These are phyloP conservation scores for Camponotus fellah DNA, from an alignment of 2,888 invertebrate genomes.

Conservation along the genomic window DNA sequence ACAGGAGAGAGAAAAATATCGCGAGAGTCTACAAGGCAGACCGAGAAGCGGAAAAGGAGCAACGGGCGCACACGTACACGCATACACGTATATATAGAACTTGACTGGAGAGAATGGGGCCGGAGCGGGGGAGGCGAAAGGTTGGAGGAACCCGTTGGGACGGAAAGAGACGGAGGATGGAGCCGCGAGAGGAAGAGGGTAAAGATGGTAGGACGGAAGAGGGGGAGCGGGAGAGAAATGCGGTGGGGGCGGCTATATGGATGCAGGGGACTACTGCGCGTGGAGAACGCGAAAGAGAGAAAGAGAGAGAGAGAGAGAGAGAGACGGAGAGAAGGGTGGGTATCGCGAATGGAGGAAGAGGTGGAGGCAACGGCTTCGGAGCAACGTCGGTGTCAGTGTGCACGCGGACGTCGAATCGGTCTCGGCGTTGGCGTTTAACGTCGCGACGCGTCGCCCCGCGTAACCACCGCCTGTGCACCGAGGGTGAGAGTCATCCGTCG, in stretches of 20 bases:
- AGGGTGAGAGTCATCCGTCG: not conserved
- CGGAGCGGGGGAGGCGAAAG: not conserved
- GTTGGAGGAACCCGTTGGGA: conserved; percentile 29
- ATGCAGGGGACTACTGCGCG: conserved; percentile 48
- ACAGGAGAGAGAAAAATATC: conserved; percentile 25
- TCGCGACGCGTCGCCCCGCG: conserved; percentile 35
- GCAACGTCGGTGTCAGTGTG: conserved; percentile 79
- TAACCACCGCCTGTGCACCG: not conserved
- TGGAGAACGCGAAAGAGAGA: conserved; percentile 45
- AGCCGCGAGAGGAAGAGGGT: conserved; percentile 8
- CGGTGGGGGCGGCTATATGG: conserved; percentile 53
- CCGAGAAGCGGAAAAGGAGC: conserved; percentile 37
- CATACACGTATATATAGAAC: conserved; percentile 10
- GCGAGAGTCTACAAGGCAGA: conserved; percentile 7
- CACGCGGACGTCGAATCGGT: conserved; percentile 79
- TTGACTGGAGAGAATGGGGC: conserved; percentile 1
- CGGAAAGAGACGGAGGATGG: conserved; percentile 31
- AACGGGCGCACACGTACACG: not conserved
- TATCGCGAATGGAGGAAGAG: conserved; percentile 31
- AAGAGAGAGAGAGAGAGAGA: conserved; percentile 44
- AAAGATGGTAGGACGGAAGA: not conserved
- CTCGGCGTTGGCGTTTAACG: conserved; percentile 51
- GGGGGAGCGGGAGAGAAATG: conserved; percentile 28
- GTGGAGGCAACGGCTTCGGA: conserved; percentile 66
- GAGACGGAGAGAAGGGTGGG: conserved; percentile 47